Conservation (phyloP, 2,888 invertebrate genomes). For the Limnephilus rhombicus region DNA sequence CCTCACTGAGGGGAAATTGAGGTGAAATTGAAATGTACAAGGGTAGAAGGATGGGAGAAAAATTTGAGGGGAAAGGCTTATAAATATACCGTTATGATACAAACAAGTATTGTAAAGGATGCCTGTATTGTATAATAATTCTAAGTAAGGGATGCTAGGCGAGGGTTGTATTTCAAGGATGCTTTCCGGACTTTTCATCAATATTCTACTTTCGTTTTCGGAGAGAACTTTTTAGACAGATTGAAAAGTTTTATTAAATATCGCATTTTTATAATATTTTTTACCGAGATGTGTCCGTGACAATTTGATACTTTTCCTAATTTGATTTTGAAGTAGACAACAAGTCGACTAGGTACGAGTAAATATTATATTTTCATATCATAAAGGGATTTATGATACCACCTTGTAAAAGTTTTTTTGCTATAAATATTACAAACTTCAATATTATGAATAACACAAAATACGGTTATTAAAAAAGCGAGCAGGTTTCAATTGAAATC, state of each 20-base stretch:
- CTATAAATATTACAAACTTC: too few relatives aligned
- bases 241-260: not conserved
- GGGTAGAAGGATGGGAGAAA: not conserved
- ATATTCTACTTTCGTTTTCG: not conserved
- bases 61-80: slow-evolving; percentile 24
- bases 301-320: not conserved
- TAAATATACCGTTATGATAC: slow-evolving; percentile 5
- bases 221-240: not conserved
- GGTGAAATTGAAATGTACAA: not conserved
- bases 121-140: slow-evolving; percentile 20
- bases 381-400: too few relatives aligned
- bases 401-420: too few relatives aligned
- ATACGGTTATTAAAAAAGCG: too few relatives aligned
- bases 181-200: not conserved
- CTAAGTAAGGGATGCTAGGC: not conserved
- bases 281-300: not conserved
- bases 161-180: not conserved
- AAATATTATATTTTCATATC: too few relatives aligned
- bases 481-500: too few relatives aligned
- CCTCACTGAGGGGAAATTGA: not conserved
- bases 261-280: not conserved
- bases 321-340: not conserved
- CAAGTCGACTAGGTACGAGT: not conserved
- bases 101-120: slow-evolving; percentile 20
- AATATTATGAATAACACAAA: too few relatives aligned